Evolutionary conservation across 2,113 vertebrate species (phyloP).

Genomic region (Myotis lucifugus): DNA sequence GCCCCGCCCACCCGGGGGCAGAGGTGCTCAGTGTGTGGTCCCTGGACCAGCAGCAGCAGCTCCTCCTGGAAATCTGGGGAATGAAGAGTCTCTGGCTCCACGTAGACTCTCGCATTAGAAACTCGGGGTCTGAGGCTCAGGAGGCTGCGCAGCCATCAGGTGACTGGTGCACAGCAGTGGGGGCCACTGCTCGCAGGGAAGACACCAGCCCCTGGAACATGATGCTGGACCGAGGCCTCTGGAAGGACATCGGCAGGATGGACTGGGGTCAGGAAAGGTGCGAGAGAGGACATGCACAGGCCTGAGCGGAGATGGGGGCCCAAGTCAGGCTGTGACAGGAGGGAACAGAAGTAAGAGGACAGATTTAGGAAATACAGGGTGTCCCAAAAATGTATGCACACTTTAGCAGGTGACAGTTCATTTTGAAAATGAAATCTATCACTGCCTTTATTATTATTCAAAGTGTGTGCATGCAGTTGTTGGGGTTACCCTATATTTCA

Average conservation of each 20-base stretch:
- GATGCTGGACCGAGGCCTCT: background rate
- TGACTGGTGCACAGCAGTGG: background rate
- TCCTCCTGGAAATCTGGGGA: background rate
- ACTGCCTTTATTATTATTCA: too few species aligned
- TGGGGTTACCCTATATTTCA: too few species aligned
- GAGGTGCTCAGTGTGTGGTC: background rate
- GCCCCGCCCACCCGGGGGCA: background rate
- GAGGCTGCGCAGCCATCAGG: background rate
- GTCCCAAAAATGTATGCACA: too few species aligned
- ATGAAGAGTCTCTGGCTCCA: background rate
- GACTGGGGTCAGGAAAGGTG: background rate
- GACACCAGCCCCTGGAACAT: background rate
- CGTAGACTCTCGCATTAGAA: background rate
- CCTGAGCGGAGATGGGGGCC: background rate
- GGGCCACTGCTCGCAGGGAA: background rate
- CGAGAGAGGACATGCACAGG: background rate
- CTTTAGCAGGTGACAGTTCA: too few species aligned
- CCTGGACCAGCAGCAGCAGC: background rate
- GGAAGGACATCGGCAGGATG: background rate
- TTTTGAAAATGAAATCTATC: too few species aligned
- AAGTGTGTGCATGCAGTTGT: too few species aligned
- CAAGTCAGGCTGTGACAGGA: fast-evolving
- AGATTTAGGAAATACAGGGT: background rate
- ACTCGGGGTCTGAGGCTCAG: background rate
- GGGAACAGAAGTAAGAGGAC: background rate